Base-by-base conservation (phyloP, 2,888 invertebrate genomes). In the Microplitis manilae region DNA sequence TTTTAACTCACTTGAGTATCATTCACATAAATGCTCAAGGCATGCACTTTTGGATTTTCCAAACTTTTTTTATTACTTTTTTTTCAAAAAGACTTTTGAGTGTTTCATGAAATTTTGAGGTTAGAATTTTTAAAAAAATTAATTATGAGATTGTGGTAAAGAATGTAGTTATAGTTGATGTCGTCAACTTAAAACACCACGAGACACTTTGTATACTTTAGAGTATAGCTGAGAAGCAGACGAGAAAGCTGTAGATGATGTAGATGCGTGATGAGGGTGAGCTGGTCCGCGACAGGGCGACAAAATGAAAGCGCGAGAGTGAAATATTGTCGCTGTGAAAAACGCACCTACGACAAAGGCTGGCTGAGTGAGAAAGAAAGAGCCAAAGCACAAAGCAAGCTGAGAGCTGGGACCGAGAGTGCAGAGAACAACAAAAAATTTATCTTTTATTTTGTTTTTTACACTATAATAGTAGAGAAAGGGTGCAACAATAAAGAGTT, bases 281-380 rank as follows among this genome's bases (percentile, higher is more conserved):
- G 40, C 50, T 8, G 50, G 13, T 50, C 50, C 50, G 13, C 50
- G 30, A 59, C 65, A 65, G 75, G 64, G 73, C 74, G 72, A 76
- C 73, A 79, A 77, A 79, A 79, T 80, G 80, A 80, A 80, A 79
- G 79, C 80, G 75, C 77, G 76, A 75, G 74, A 76, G 80, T 77
- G 74, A 80, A 80, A 80, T 80, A 80, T 80, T 79, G 77, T 76
- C 72, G 76, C 68, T 67, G 41, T 76, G 68, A 79, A 80, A 80
- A 80, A 79, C 70, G 72, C 72, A 62, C 74, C 75, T 75, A 76
- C 74, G 73, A 79, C 79, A 76, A 79, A 77, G 75, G 72, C 79
- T 60, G 70, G 40, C 76, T 72, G 77, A 75, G 77, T 13, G 50
- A 50, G 4, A 50, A 4, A 50, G 9, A 50, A 4, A 50, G 50